Conservation (phyloP, 2,888 invertebrate genomes). For the Osmoderma eremita region DNA sequence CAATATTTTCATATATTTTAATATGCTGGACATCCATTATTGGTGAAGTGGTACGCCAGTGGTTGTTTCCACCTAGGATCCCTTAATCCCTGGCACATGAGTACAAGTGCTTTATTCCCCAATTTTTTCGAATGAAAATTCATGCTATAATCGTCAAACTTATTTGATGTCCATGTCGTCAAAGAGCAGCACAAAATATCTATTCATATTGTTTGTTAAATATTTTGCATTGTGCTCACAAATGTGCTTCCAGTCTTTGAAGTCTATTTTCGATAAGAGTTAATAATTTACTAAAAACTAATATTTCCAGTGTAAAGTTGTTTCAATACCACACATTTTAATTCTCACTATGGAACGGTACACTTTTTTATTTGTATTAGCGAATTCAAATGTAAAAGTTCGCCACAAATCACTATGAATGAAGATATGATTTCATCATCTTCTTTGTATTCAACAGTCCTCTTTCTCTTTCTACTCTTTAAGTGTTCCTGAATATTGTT, state of each 20-base stretch:
- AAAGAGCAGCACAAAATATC: slow-evolving; percentile 38
- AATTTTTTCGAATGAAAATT: not conserved
- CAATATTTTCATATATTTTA: not conserved
- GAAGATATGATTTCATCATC: too few species aligned
- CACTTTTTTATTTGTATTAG: too few species aligned
- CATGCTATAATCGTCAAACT: slow-evolving; percentile 12
- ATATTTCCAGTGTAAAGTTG: too few species aligned
- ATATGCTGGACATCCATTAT: slow-evolving; percentile 22
- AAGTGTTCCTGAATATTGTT: not conserved
- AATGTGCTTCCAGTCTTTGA: too few species aligned
- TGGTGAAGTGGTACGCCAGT: slow-evolving; percentile 28
- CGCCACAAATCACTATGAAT: too few species aligned
- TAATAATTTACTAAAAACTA: too few species aligned
- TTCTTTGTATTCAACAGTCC: too few species aligned
- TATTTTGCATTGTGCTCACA: slow-evolving; percentile 40
- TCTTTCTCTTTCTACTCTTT: too few species aligned
- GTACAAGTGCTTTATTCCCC: slow-evolving; percentile 20
- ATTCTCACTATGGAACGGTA: too few species aligned
- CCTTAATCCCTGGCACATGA: slow-evolving; percentile 27
- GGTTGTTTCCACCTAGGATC: slow-evolving; percentile 30
- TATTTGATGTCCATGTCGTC: slow-evolving; percentile 30
- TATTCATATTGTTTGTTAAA: slow-evolving; percentile 32
- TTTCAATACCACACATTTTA: too few species aligned
- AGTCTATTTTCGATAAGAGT: too few species aligned
- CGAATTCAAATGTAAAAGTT: too few species aligned